Evolutionary conservation across 1,140 invertebrate species (phyloP).

Genomic region (Zaprionus ghesquierei): DNA sequence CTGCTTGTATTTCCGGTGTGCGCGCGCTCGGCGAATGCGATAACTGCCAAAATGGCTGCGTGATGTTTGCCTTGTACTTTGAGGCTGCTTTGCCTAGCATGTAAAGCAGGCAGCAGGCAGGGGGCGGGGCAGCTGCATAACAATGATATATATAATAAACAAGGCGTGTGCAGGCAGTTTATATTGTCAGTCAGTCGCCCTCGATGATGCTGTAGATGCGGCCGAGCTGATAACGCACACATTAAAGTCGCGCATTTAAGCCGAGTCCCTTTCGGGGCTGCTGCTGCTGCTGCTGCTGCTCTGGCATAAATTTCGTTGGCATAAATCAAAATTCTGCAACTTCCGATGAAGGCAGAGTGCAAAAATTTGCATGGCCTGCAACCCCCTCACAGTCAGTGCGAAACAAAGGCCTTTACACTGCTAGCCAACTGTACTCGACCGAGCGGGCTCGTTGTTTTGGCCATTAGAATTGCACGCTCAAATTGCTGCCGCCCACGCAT

Average conservation of each 20-base stretch:
- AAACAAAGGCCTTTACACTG: conserved; percentile 41
- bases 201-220: conserved; percentile 59
- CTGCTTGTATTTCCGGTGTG: conserved; percentile 77
- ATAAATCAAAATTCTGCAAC: conserved; percentile 79
- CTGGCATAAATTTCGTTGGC: conserved; percentile 79
- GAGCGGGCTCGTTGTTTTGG: neutral
- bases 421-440: neutral
- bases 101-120: neutral
- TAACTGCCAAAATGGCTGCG: conserved; percentile 72
- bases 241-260: conserved; percentile 42
- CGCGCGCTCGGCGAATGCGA: conserved; percentile 67
- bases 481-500: conserved; percentile 72
- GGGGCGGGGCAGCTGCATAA: conserved; percentile 3
- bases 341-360: conserved; percentile 74
- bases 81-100: neutral
- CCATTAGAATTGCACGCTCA: conserved; percentile 68
- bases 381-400: neutral
- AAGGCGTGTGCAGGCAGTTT: conserved; percentile 82
- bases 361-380: conserved; percentile 73
- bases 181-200: conserved; percentile 73
- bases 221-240: conserved; percentile 40
- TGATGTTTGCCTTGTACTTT: conserved; percentile 43
- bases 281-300: conserved; percentile 22
- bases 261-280: neutral
- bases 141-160: conserved; percentile 78